Conservation (phyloP, 1,140 invertebrate species). For the Chrysopa pallens region DNA sequence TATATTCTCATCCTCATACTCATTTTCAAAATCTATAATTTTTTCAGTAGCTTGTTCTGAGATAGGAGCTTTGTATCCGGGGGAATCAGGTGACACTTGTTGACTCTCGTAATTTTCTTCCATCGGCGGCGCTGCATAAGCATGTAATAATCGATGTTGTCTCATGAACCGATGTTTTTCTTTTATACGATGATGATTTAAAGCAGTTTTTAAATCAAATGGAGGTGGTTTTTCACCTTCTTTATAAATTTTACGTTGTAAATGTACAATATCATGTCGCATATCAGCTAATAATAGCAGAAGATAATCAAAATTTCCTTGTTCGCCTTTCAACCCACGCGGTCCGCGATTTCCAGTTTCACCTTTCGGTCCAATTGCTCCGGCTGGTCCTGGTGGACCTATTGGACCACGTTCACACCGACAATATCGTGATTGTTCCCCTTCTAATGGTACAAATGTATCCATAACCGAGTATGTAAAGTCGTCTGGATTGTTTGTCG, state of each 20-base stretch:
- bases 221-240: constrained; percentile 21
- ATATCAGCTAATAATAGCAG: constrained; percentile 39
- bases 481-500: constrained; percentile 8
- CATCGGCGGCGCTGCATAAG: constrained; percentile 5
- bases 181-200: constrained; percentile 12
- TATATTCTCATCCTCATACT: too few relatives aligned
- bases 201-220: constrained; percentile 13
- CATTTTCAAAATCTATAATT: too few relatives aligned
- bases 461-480: constrained; percentile 29
- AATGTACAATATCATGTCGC: constrained; percentile 36
- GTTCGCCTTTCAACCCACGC: constrained; percentile 33
- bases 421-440: constrained; percentile 17
- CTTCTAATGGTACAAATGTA: constrained; percentile 26
- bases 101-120: not conserved
- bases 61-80: too few relatives aligned
- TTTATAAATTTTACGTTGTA: constrained; percentile 37
- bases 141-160: constrained; percentile 12
- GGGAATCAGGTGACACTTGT: too few relatives aligned
- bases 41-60: too few relatives aligned
- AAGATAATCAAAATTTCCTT: constrained; percentile 38
- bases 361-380: constrained; percentile 35
- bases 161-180: constrained; percentile 10
- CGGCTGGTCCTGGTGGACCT: constrained; percentile 36
- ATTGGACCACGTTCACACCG: constrained; percentile 36
- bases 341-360: constrained; percentile 31